Percentiles rank a stretch among this genome's conserved stretches.
These are phyloP conservation scores for Reticulitermes speratus DNA, from an alignment of 1,140 invertebrate species.

Conservation along the genomic window DNA sequence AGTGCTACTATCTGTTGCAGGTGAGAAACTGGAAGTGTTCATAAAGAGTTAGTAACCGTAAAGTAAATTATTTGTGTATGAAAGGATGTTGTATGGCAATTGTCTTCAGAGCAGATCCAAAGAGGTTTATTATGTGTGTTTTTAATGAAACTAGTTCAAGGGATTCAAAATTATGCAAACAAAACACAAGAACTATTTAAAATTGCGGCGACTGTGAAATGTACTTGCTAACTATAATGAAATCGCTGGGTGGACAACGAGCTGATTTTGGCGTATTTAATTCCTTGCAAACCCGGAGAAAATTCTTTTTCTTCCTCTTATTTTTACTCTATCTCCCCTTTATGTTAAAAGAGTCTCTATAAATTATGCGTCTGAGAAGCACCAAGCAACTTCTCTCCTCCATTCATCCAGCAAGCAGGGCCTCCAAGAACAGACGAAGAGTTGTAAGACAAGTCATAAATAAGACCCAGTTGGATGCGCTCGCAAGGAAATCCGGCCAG, in stretches of 20 bases:
- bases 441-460: not conserved
- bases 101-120: too few species aligned
- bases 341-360: conserved; percentile 7
- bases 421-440: not conserved
- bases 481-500: not conserved
- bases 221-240: not conserved
- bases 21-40: too few species aligned
- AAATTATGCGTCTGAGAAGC: conserved; percentile 15
- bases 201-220: not conserved
- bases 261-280: not conserved
- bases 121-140: too few species aligned
- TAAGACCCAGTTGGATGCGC: not conserved
- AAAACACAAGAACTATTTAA: not conserved
- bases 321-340: not conserved
- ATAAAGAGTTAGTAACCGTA: too few species aligned
- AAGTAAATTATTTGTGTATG: too few species aligned
- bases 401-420: not conserved
- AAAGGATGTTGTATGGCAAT: too few species aligned
- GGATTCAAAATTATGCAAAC: not conserved
- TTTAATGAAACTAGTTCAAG: not conserved
- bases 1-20: too few species aligned
- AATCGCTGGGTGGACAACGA: not conserved
- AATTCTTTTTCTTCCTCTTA: not conserved
- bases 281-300: not conserved
- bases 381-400: not conserved